phyloP scores from a whole-genome alignment of 2,113 vertebrate genomes.

The Pica pica region DNA sequence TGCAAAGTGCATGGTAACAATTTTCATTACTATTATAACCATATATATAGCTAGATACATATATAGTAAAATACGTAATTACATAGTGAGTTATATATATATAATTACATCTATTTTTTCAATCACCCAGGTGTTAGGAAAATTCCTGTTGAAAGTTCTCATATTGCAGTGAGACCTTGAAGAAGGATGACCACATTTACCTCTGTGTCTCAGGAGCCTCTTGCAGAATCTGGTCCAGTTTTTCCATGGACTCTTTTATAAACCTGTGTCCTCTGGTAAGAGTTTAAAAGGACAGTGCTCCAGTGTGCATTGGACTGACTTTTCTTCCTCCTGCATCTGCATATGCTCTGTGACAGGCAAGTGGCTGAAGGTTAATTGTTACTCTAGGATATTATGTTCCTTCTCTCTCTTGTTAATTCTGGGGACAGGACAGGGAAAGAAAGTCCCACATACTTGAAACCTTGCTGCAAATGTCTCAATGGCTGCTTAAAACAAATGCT shows the following conservation, averaged over 20 bases:
- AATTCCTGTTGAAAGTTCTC: neutral
- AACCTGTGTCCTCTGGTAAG: neutral
- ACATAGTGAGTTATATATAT: neutral
- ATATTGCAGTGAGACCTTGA: neutral
- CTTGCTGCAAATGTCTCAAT: neutral
- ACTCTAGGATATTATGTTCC: slow-evolving; percentile 29
- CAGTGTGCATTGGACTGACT: neutral
- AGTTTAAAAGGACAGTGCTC: neutral
- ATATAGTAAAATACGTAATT: neutral
- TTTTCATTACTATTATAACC: neutral
- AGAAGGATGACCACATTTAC: neutral
- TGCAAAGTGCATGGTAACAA: neutral
- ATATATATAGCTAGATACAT: neutral
- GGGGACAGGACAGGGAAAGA: neutral
- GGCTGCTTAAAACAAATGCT: slow-evolving; percentile 11
- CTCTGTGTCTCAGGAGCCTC: neutral
- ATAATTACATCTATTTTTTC: neutral
- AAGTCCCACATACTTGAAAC: neutral
- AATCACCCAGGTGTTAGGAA: neutral
- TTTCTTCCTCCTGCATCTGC: slow-evolving; percentile 14
- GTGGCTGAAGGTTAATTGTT: slow-evolving; percentile 54
- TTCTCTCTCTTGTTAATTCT: slow-evolving; percentile 7
- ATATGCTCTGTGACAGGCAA: slow-evolving; percentile 11
- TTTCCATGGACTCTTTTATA: neutral
- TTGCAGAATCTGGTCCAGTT: neutral